Evolutionary conservation across 1,140 invertebrate species (phyloP), one percentile per base, ranked within the genome.

Genomic region (Drosophila oshimai): DNA sequence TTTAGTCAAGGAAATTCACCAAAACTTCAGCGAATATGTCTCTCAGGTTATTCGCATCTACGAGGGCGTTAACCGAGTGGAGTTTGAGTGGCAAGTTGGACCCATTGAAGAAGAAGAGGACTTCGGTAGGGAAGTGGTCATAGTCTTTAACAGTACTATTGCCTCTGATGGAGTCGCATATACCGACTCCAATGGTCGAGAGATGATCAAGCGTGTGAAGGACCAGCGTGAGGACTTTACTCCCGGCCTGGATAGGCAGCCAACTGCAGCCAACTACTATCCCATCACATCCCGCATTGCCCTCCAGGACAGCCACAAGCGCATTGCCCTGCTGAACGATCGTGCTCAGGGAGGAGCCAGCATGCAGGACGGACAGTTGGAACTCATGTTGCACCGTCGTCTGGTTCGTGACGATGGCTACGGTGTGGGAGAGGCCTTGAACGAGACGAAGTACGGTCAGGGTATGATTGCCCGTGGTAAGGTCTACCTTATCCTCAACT

Each of bases 111-210:
- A 96, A 12, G 92, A 77, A 0, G 96, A 97, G 84, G 89, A 91
- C 0, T 88, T 93, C 39, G 97, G 97, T 0, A 97, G 96, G 90
- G 98, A 99, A 92, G 93, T 98, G 2, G 93, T 99, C 0, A 94
- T 94, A 0, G 93, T 93, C 41, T 98, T 95, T 55, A 91, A 92
- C 9, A 94, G 94, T 3, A 92, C 94, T 41, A 80, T 98, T 1
- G 70, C 93, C 0, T 94, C 94, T 0, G 91, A 94, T 5, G 93
- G 93, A 0, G 91, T 93, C 0, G 99, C 99, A 90, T 98, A 95
- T 84, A 99, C 98, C 0, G 98, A 99, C 91, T 95, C 97, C 0
- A 99, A 99, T 91, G 98, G 98, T 0, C 92, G 98, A 39, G 96
- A 99, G 91, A 94, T 97, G 89, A 84, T 99, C 39, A 94, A 95